Base-by-base conservation (phyloP, 1,140 invertebrate species). In the Saxidomus purpurata region DNA sequence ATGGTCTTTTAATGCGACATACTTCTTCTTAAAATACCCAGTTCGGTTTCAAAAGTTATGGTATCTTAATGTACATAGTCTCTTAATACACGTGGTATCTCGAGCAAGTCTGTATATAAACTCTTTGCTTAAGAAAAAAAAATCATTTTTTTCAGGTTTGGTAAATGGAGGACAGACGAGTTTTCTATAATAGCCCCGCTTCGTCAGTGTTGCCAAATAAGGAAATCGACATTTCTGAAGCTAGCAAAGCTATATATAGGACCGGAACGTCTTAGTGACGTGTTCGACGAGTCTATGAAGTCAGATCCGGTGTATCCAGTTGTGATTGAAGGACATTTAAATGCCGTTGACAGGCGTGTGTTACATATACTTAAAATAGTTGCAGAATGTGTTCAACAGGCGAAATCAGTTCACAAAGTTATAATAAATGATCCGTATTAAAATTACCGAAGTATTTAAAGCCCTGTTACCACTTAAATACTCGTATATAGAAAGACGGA, bases 191-290 rank as follows among this genome's bases (percentile, higher is more conserved):
- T 87, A 31, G 74, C 28, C 9, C 85, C 85, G 11, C 52, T 87
- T 15, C 28, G 31, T n/a, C 85, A 87, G 31, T 87, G 85, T 34
- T 87, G 85, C 28, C 19, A 49, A 34, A 87, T 87, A 31, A 71
- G 85, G 19, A 47, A 61, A 67, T 79, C 74, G 3, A 87, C 85
- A 19, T 67, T 87, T 43, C 17, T 63, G 55, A 87, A 87, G 40
- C 49, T 87, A 19, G 36, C 61, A 0, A 87, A 87, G 52, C 36
- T 87, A n/a, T 87, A 87, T 31, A 61, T 77, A 31, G 85, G 85
- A 8, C 85, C 85, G 34, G 71, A 80, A 40, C 31, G 36, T 8
- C 49, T 87, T 9, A 79, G 85, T n/a, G 34, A 79, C 28, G 34
- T 63, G 15, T 38, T 87, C 0, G 55, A 79, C 74, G 15, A 63